Percentiles rank a stretch among this genome's conserved stretches.
Conservation (phyloP, 2,113 vertebrate genomes). For the Indicator maculatus region DNA sequence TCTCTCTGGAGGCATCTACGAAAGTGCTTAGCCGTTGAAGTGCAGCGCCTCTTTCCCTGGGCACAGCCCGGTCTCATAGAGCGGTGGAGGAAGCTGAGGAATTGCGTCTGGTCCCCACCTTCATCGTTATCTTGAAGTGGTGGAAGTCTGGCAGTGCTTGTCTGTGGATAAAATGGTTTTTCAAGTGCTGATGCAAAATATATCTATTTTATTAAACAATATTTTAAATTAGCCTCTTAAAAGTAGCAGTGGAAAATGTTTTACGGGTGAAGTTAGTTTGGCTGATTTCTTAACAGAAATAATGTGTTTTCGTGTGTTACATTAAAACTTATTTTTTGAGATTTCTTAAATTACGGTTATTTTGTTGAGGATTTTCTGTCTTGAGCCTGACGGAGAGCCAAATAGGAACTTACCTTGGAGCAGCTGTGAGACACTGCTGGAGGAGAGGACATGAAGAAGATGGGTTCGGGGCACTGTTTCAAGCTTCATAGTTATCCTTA, state of each 20-base stretch:
- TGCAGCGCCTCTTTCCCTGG: not conserved
- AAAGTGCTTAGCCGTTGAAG: not conserved
- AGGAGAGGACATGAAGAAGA: not conserved
- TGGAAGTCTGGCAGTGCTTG: not conserved
- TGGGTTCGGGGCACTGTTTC: not conserved
- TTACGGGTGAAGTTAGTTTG: not conserved
- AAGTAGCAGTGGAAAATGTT: rapidly evolving
- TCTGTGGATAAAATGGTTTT: not conserved
- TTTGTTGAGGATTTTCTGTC: not conserved
- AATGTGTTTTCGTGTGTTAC: not conserved
- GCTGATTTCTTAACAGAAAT: not conserved
- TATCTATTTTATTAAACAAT: rapidly evolving
- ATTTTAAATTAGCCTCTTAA: not conserved
- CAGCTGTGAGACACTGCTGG: not conserved
- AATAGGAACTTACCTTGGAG: not conserved
- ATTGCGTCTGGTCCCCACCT: rapidly evolving
- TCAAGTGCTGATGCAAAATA: rapidly evolving
- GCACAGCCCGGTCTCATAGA: not conserved
- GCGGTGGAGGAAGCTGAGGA: not conserved
- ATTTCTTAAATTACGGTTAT: rapidly evolving
- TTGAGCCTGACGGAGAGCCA: not conserved
- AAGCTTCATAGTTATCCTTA: not conserved
- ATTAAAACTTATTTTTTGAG: not conserved
- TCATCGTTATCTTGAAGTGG: rapidly evolving
- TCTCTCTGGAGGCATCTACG: not conserved